Evolutionary conservation across 2,113 vertebrate species (phyloP).

Genomic region (Anas platyrhynchos): DNA sequence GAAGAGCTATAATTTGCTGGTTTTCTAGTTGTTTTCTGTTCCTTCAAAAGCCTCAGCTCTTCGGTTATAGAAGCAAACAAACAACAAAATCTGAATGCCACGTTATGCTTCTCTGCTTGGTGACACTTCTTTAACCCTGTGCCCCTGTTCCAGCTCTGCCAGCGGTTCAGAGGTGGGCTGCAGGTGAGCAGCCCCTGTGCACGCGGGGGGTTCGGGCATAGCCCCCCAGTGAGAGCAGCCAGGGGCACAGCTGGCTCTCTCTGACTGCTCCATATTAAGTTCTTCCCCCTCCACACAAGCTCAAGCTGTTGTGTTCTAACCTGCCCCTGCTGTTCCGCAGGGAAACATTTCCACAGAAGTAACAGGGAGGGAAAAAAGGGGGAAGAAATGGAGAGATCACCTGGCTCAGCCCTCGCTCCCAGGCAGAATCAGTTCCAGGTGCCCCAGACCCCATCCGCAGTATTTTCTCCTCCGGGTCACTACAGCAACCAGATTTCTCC

Average conservation of each 20-base stretch:
- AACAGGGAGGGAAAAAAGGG: neutral
- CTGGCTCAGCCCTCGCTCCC: neutral
- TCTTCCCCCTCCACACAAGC: neutral
- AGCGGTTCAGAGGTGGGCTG: neutral
- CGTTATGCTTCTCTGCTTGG: neutral
- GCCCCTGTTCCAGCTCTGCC: neutral
- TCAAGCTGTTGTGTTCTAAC: neutral
- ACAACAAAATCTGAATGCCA: neutral
- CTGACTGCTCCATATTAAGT: fast-evolving
- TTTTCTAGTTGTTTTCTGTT: neutral
- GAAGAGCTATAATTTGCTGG: slow-evolving; percentile 21
- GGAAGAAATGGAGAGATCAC: neutral
- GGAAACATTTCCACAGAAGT: neutral
- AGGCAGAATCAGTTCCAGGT: neutral
- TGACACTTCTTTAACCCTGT: neutral
- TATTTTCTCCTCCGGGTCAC: neutral
- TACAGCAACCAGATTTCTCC: neutral
- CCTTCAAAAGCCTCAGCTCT: neutral
- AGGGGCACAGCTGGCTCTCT: fast-evolving
- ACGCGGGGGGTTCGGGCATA: neutral
- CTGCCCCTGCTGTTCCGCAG: neutral
- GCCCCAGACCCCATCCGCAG: neutral
- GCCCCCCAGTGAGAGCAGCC: no score
- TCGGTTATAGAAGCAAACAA: neutral
- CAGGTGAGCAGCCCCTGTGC: neutral